phyloP scores from a whole-genome alignment of 2,888 invertebrate species.

The Catocala fraxini region DNA sequence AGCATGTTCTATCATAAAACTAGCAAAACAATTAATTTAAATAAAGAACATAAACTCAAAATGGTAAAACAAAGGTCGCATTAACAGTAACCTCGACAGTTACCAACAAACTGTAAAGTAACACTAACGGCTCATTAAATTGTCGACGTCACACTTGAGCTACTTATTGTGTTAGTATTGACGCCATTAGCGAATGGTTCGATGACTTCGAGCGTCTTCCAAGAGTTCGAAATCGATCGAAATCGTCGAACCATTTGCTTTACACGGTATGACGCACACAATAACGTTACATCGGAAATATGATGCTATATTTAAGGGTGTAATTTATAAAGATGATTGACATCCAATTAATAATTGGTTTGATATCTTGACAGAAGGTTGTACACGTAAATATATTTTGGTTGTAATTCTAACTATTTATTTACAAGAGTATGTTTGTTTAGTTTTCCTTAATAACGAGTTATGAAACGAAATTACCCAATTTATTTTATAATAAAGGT shows the following conservation, averaged over 20 bases:
- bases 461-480: too few species aligned
- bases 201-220: slow-evolving; percentile 10
- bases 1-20: too few species aligned
- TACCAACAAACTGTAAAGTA: slow-evolving; percentile 45
- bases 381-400: not conserved
- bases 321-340: slow-evolving; percentile 18
- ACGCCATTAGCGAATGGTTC: slow-evolving; percentile 36
- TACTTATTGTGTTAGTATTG: slow-evolving; percentile 50
- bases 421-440: too few species aligned
- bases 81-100: slow-evolving; percentile 46
- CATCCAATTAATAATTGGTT: slow-evolving; percentile 14
- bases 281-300: slow-evolving; percentile 28
- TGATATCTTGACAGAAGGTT: slow-evolving; percentile 6
- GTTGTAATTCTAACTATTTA: too few species aligned
- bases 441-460: too few species aligned
- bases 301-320: slow-evolving; percentile 16
- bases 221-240: slow-evolving; percentile 7
- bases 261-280: slow-evolving; percentile 34
- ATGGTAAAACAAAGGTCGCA: slow-evolving; percentile 16
- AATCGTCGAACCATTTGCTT: slow-evolving; percentile 28
- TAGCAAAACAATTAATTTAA: slow-evolving; percentile 1
- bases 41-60: slow-evolving; percentile 3
- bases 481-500: too few species aligned
- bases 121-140: slow-evolving; percentile 52
- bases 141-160: slow-evolving; percentile 45